Evolutionary conservation across 2,113 vertebrate species (phyloP), one percentile per base, ranked within the genome.

Genomic region (Ranitomeya imitator): DNA sequence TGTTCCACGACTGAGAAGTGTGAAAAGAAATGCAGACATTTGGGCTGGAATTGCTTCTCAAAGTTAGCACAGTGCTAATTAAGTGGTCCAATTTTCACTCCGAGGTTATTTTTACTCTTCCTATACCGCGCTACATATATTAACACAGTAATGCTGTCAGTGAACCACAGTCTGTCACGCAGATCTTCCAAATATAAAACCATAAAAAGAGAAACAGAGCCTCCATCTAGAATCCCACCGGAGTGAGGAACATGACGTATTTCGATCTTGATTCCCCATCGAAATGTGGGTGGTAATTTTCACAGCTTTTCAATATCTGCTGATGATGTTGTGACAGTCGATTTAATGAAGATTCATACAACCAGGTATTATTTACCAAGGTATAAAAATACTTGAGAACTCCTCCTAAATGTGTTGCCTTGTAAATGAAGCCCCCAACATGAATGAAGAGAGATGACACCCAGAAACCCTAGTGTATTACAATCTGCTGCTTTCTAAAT

Each of bases 21-120:
- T 87, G 90, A 92, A 89, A 77, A 84, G 91, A 79, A 91, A 90
- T 86, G 87, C 91, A 88, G 90, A 90, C 57, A 88, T 91, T 90
- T 79, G 90, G 37, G 90, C 92, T 91, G 91, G 91, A 92, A 93
- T 92, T 88, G 74, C 90, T 91, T 91, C 92, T 93, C 92, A 89
- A 51, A 85, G 67, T 91, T 90, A 90, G 90, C 91, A 81, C 61
- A 87, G 81, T 91, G 92, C 91, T 91, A 88, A 92, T 91, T 88
- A 92, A 87, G 90, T 73, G 90, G 90, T 90, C 91, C 90, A 92
- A 90, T 94, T 92, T 91, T 92, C 92, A 78, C 93, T 89, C 91
- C 90, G 5, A 90, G 60, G 89, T 92, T 94, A 91, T 94, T 94
- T 94, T 93, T 94, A 93, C 91, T 90, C 91, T 60, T 89, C 90